Conservation (phyloP, 2,113 vertebrate species). For the Eptesicus fuscus region DNA sequence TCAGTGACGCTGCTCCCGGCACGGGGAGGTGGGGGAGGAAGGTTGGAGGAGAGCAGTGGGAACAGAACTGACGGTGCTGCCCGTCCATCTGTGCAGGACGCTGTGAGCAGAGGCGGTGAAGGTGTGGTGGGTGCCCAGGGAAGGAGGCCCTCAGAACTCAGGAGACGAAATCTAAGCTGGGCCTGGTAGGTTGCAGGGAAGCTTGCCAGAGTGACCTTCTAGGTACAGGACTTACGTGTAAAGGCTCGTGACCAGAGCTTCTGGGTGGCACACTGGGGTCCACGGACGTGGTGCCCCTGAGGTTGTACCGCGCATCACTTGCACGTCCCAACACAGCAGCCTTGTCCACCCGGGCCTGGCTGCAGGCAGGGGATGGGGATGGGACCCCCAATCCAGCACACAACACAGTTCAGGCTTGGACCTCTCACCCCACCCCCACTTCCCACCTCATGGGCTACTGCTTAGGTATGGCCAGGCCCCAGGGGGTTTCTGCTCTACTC, state of each 20-base stretch:
- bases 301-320: background rate
- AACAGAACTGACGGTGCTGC: accelerated
- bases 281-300: accelerated
- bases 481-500: constrained; percentile 39
- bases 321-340: background rate
- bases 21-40: background rate
- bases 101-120: background rate
- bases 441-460: background rate
- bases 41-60: accelerated
- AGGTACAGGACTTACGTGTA: background rate
- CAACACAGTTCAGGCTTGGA: background rate
- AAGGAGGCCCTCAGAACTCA: background rate
- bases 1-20: accelerated
- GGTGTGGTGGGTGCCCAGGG: accelerated
- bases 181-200: background rate
- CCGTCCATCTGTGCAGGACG: accelerated
- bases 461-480: background rate
- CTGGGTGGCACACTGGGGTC: background rate
- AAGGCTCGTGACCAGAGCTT: background rate
- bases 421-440: background rate
- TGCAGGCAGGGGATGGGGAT: accelerated
- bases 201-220: background rate
- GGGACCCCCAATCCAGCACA: background rate
- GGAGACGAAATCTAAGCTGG: background rate
- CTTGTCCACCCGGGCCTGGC: background rate